Conservation (phyloP, 2,113 vertebrate genomes). For the Agapornis roseicollis region DNA sequence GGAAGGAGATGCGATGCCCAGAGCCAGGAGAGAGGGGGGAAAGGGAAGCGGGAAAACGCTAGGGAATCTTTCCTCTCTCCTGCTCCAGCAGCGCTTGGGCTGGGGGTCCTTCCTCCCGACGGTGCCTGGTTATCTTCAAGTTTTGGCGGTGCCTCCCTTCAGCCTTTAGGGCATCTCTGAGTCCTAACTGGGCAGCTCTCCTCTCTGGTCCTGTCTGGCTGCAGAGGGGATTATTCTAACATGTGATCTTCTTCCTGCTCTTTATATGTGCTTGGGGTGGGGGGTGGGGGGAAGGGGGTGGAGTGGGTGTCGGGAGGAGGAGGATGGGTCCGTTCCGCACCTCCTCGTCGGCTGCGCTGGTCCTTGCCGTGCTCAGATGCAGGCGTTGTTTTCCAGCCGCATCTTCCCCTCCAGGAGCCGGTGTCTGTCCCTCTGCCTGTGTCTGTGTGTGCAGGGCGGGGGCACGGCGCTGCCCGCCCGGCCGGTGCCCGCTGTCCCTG, state of each 20-base stretch:
- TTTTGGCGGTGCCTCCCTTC: neutral
- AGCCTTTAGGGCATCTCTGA: neutral
- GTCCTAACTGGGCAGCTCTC: neutral
- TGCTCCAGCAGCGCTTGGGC: neutral
- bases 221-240: conserved; percentile 24
- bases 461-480: neutral
- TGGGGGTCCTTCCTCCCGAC: neutral
- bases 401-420: neutral
- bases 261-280: neutral
- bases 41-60: too few species aligned
- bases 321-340: neutral
- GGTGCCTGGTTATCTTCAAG: neutral
- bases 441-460: neutral
- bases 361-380: neutral
- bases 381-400: neutral
- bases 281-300: neutral
- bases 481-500: neutral
- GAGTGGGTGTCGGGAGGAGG: neutral
- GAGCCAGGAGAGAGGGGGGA: neutral
- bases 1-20: neutral
- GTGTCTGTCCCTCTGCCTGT: neutral
- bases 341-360: neutral
- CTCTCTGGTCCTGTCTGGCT: neutral
- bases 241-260: conserved; percentile 20
- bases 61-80: neutral